These are phyloP conservation scores for Eidolon dupreanum DNA, from an alignment of 2,797 vertebrate species.

Conservation along the genomic window DNA sequence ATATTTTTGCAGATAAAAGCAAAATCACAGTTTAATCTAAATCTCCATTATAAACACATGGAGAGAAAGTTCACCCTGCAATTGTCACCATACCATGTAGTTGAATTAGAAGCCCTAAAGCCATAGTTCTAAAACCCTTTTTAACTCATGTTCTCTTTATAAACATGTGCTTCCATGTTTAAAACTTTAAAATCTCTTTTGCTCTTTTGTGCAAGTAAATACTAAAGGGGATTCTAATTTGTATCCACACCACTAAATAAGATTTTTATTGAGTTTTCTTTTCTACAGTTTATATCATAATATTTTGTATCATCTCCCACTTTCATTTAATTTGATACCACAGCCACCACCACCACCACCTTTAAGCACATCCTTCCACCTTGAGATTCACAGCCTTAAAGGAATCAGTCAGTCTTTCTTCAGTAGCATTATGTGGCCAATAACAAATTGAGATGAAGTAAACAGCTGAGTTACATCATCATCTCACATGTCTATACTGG, in stretches of 20 bases:
- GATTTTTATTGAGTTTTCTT: neutral
- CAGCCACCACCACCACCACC: neutral
- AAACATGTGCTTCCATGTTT: neutral
- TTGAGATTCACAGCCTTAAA: neutral
- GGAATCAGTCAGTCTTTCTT: neutral
- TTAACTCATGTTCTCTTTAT: neutral
- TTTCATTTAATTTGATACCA: neutral
- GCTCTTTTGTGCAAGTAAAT: no score
- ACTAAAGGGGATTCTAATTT: neutral
- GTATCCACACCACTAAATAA: neutral
- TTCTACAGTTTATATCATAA: neutral
- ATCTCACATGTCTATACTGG: neutral
- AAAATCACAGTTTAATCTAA: neutral
- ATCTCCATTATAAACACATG: neutral
- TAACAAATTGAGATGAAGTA: neutral
- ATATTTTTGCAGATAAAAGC: neutral
- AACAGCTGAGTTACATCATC: neutral
- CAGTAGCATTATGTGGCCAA: neutral
- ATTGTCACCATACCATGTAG: neutral
- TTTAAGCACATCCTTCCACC: neutral
- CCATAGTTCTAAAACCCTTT: neutral
- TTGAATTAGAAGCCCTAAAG: neutral
- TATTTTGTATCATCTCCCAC: neutral
- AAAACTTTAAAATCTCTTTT: no score
- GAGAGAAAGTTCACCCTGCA: neutral